Evolutionary conservation across 2,888 invertebrate genomes (phyloP).

Genomic region (Trissonchulus sp.): DNA sequence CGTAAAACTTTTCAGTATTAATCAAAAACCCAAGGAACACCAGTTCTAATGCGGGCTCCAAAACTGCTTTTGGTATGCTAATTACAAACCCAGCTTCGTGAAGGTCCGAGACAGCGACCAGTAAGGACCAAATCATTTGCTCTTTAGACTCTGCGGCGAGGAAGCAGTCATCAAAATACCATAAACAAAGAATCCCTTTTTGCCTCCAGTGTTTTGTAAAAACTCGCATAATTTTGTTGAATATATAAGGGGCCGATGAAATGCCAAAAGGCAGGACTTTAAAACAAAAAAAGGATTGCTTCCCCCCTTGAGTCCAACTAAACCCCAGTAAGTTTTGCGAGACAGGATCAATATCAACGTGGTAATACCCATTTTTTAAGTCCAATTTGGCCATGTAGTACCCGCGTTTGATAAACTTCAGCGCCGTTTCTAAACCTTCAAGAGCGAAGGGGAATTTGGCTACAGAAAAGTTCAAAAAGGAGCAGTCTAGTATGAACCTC

Average conservation of each 20-base stretch:
- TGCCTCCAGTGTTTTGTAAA: not conserved
- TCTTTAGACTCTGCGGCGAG: slow-evolving; percentile 1
- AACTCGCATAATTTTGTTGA: slow-evolving; percentile 15
- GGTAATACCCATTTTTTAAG: slow-evolving; percentile 5
- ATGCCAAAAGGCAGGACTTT: slow-evolving; percentile 14
- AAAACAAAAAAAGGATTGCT: not conserved
- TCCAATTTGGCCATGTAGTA: not conserved
- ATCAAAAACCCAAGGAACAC: not conserved
- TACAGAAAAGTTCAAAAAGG: not conserved
- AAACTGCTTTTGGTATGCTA: not conserved
- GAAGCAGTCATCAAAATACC: slow-evolving; percentile 15
- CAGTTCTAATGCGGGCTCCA: not conserved
- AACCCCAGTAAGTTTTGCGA: not conserved
- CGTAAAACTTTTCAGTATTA: not conserved
- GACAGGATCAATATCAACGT: not conserved
- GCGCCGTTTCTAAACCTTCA: not conserved
- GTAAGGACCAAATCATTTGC: not conserved
- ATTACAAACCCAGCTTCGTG: not conserved
- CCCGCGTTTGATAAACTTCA: not conserved
- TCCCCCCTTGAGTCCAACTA: not conserved
- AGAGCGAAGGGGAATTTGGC: slow-evolving; percentile 14
- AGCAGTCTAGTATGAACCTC: slow-evolving; percentile 16
- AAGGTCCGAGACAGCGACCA: not conserved
- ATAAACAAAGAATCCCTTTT: not conserved
- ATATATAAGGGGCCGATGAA: slow-evolving; percentile 6